phyloP scores from a whole-genome alignment of 2,113 vertebrate genomes.

The Perccottus glenii region DNA sequence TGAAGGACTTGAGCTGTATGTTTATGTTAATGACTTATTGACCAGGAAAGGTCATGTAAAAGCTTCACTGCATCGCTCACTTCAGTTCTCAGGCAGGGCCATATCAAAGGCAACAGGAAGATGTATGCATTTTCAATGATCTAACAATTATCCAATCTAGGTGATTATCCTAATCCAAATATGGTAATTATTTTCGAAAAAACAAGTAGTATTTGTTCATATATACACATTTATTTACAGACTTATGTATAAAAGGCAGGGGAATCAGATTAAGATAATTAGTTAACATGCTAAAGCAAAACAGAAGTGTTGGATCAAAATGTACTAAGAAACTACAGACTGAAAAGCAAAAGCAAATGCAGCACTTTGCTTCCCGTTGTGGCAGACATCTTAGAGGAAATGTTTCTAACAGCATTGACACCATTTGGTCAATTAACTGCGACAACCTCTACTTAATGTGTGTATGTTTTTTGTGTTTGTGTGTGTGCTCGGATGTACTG shows the following conservation, averaged over 20 bases:
- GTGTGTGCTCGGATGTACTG: slow-evolving; percentile 9
- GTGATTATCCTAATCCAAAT: too few relatives aligned
- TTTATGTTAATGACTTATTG: slow-evolving; percentile 2
- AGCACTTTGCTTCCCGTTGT: not conserved
- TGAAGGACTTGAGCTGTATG: not conserved
- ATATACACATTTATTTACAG: too few relatives aligned
- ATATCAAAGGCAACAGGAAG: not conserved
- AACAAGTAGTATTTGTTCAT: too few relatives aligned
- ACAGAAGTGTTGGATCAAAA: too few relatives aligned
- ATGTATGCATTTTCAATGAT: not conserved
- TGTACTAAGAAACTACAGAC: too few relatives aligned
- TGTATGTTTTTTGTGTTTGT: slow-evolving; percentile 13
- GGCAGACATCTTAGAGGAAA: not conserved
- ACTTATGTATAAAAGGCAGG: too few relatives aligned
- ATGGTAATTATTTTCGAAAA: too few relatives aligned
- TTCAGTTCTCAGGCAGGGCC: not conserved
- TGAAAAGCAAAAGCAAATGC: too few relatives aligned
- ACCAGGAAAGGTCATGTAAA: not conserved
- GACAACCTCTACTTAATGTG: slow-evolving; percentile 23
- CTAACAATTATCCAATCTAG: too few relatives aligned
- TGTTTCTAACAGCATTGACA: slow-evolving; percentile 26
- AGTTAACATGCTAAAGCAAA: too few relatives aligned
- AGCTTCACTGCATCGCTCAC: not conserved
- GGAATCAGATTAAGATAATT: too few relatives aligned
- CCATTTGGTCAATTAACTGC: slow-evolving; percentile 37